Evolutionary conservation across 1,140 invertebrate genomes (phyloP), one percentile per base, ranked within the genome.

Genomic region (Maconellicoccus hirsutus): DNA sequence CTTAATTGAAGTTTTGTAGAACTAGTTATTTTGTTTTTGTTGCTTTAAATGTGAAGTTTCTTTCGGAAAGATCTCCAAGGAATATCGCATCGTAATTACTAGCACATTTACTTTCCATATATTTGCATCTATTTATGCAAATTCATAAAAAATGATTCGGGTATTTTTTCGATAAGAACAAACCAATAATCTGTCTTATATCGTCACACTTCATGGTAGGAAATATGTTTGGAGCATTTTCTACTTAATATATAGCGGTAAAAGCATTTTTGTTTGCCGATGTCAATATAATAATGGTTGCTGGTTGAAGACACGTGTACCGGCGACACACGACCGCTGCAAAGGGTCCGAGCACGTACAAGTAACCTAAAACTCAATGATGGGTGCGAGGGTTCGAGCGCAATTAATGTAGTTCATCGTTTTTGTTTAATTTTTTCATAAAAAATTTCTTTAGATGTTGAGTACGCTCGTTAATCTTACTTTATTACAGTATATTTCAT

Each of bases 371-470:
- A 52, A 52, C 42, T 52, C 16, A 2, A 52, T 16, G 16, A 3
- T 52, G 29, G 29, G 29, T 52, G n/a, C 42, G n/a, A 52, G 42
- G 42, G 42, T 52, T 52, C 16, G 42, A 52, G n/a, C 6, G n/a
- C 42, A 52, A 52, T 52, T 52, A 52, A 52, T 19, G 16, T 52
- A 52, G 42, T 52, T 52, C 42, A 52, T 52, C 42, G n/a, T 52
- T 19, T 52, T 16, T 52, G 42, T 16, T 8, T 52, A 52, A 16
- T 52, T 16, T 52, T 52, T 14, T 14, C 42, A 16, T 52, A 52
- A 8, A 52, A 4, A 52, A 52, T 52, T 52, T 52, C 42, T 52
- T 52, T 52, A 14, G 42, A 52, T 52, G 42, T 16, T 19, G 6
- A 52, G n/a, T 8, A 52, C n/a, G 42, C 12, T 52, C 42, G 42